Evolutionary conservation across 2,113 vertebrate genomes (phyloP).

Genomic region (Silurus glanis): DNA sequence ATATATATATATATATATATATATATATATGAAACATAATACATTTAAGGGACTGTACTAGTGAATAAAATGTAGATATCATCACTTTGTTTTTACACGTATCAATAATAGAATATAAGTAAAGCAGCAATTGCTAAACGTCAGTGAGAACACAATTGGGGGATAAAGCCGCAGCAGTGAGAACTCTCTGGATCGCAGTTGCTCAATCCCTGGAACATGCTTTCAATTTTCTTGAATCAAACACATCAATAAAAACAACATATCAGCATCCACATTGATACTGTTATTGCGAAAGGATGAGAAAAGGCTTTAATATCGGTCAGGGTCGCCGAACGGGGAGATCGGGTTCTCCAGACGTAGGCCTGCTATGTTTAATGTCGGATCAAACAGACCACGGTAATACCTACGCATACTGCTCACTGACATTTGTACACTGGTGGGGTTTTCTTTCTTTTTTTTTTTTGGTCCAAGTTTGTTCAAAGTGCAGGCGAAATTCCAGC

Average conservation of each 20-base stretch:
- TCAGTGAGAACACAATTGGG: background rate
- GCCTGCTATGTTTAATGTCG: constrained; percentile 82
- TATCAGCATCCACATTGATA: constrained; percentile 54
- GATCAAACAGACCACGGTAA: constrained; percentile 81
- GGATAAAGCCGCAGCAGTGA: constrained; percentile 40
- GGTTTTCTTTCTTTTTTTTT: constrained; percentile 67
- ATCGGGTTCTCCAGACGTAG: constrained; percentile 69
- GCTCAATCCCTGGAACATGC: constrained; percentile 55
- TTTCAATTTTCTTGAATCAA: constrained; percentile 60
- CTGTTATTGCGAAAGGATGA: constrained; percentile 43
- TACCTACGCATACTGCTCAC: constrained; percentile 78
- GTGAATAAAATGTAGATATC: too few species aligned
- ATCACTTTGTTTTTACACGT: too few species aligned
- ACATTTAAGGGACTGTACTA: too few species aligned
- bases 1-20: too few species aligned
- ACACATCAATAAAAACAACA: constrained; percentile 55
- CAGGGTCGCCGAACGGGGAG: constrained; percentile 32
- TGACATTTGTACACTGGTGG: constrained; percentile 77
- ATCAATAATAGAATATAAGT: too few species aligned
- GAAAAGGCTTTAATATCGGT: constrained; percentile 45
- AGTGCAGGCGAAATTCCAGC: constrained; percentile 62
- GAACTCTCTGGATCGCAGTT: constrained; percentile 18
- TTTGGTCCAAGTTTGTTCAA: constrained; percentile 72
- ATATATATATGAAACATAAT: background rate
- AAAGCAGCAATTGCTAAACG: background rate